Conservation (phyloP, 2,113 vertebrate species). For the Carassius gibelio region DNA sequence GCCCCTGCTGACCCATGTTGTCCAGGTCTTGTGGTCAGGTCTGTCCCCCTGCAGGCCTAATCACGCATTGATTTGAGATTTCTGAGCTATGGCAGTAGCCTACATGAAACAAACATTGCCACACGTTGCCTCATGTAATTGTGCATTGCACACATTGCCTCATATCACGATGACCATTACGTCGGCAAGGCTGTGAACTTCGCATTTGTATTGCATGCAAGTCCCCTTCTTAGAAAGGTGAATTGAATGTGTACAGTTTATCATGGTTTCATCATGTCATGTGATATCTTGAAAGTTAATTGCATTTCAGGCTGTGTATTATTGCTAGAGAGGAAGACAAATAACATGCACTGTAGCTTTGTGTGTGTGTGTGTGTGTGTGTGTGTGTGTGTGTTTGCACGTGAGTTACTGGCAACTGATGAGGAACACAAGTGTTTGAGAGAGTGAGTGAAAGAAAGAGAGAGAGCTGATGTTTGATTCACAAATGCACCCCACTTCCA, state of each 20-base stretch:
- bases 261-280: conserved; percentile 4
- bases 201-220: not conserved
- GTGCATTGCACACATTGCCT: conserved; percentile 6
- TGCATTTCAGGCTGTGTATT: conserved; percentile 29
- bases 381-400: not conserved
- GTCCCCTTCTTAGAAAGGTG: not conserved
- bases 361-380: not conserved
- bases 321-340: conserved; percentile 37
- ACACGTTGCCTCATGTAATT: conserved; percentile 37
- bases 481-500: not conserved
- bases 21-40: not conserved
- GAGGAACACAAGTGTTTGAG: not conserved
- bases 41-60: conserved; percentile 36
- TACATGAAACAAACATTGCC: conserved; percentile 30
- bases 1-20: conserved; percentile 17
- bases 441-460: not conserved
- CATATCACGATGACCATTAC: conserved; percentile 3
- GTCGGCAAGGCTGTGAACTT: not conserved
- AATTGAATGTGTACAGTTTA: conserved; percentile 6
- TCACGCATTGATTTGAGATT: not conserved
- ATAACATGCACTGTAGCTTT: conserved; percentile 28
- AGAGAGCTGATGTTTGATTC: not conserved
- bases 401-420: not conserved
- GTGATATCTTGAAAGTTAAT: conserved; percentile 2
- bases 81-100: not conserved